Percentiles rank a stretch among this genome's conserved stretches.
Evolutionary conservation across 2,113 vertebrate genomes (phyloP).

Genomic region (Pollimyrus isidori): DNA sequence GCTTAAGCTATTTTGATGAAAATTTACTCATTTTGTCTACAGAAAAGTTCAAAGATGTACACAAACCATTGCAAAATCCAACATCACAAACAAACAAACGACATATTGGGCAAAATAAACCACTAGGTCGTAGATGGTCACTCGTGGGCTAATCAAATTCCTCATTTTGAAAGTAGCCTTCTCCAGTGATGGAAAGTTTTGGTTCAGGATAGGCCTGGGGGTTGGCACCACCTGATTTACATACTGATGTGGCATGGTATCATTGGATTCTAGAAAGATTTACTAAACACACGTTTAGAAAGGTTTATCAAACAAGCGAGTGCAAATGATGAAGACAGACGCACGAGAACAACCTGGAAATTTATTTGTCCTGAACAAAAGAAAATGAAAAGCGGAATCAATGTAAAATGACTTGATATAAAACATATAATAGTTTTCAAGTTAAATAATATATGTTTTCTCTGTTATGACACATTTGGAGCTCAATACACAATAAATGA

Average conservation of each 20-base stretch:
- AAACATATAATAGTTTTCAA: not conserved
- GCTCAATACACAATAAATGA: not conserved
- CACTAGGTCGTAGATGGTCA: not conserved
- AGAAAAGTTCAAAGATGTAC: not conserved
- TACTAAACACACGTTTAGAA: not conserved
- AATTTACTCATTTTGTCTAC: not conserved
- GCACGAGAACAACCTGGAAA: not conserved
- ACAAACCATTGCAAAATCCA: not conserved
- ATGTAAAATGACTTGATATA: not conserved
- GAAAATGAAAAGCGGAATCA: not conserved
- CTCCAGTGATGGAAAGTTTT: not conserved
- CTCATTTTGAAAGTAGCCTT: not conserved
- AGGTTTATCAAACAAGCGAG: not conserved
- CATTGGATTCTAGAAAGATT: not conserved
- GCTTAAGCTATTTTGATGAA: not conserved
- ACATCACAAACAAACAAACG: not conserved
- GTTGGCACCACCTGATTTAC: not conserved
- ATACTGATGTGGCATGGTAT: not conserved
- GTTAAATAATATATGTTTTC: not conserved
- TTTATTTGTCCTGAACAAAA: not conserved
- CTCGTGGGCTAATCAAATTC: not conserved
- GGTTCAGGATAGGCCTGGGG: not conserved
- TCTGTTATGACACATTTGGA: not conserved
- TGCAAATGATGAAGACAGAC: not conserved
- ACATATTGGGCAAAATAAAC: not conserved